Evolutionary conservation across 2,888 invertebrate genomes (phyloP), one percentile per base, ranked within the genome.

Genomic region (Agonopterix heracliana): DNA sequence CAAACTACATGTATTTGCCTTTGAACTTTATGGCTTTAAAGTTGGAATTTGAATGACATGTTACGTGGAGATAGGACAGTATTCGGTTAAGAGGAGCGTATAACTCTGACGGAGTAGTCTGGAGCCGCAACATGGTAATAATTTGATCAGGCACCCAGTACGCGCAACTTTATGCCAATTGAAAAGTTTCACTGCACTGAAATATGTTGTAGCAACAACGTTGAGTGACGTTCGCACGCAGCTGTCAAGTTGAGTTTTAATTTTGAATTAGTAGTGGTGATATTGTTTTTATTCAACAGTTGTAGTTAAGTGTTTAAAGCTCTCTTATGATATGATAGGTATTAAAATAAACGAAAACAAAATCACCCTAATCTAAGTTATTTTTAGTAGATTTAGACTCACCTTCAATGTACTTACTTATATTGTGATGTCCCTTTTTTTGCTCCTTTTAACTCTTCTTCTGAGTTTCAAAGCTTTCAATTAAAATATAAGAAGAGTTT

Each of bases 141-240:
- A 87, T 86, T 87, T 83, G 84, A 87, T 86, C 83, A 86, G 71
- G 73, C 74, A 73, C 78, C 73, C 71, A 48, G 68, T 63, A 71
- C 66, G 72, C 61, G 69, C 64, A 81, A 81, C 76, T 84, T 78
- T 75, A 73, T 78, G 74, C 75, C 81, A 83, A 85, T 81, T 74
- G 74, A 72, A 76, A 83, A 85, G 78, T 85, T 86, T 70, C 60
- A 62, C 75, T 75, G 75, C 78, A 78, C 71, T 70, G 61, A 69
- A 82, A 77, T 78, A 74, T 75, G 68, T 66, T 68, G 63, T 65
- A 64, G 66, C 61, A 63, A 66, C 65, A 51, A 51, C 60, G 61
- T 63, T 64, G 64, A 74, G 60, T 74, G 71, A 71, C 69, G 62
- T 62, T 38, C 35, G 13, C 11, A 26, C 11, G 36, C 26, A 7